Evolutionary conservation across 2,797 vertebrate species (phyloP), one percentile per base, ranked within the genome.

Genomic region (Tokudaia muenninki): DNA sequence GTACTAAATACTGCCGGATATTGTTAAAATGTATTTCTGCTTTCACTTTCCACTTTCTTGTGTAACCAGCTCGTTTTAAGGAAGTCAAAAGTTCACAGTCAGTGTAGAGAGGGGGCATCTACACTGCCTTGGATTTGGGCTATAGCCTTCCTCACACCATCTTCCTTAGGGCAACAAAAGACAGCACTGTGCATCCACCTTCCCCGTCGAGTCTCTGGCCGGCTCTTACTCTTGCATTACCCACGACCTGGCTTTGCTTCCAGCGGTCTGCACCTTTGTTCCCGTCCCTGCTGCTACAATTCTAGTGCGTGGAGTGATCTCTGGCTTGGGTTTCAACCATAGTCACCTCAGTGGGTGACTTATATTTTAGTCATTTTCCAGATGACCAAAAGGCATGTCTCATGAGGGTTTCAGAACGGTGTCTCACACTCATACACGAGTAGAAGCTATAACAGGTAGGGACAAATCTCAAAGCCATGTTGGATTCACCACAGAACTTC

Each of bases 1-100:
- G 13, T 10, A 78, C 34, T 34, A 63, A 57, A 63, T 24, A 67
- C 31, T 50, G 31, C 83, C 31, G 9, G 11, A 21, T 8, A 67
- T 74, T 80, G 47, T 65, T 96, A 88, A 70, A 72, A 74, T 90
- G 4, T 61, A 16, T 88, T 88, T 94, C 65, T 92, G 61, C 10
- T 61, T 78, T 41, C 34, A 83, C 44, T 19, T 86, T 67, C 44
- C 11, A 67, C 44, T 14, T 11, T 14, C 61, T 34, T 86, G 44
- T 86, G 12, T 67, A 22, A 22, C 1, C 29, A 22, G 59, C 34
- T 72, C 55, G 81, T 94, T 88, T 91, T 47, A 82, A 91, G 50
- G 44, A 34, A 83, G 50, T 70, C 41, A 95, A 47, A 89, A 11
- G 37, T 47, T 26, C 19, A 24, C 19, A 34, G 61, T 22, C 44